A percentile compares a stretch with the other conserved stretches of the same genome.
These are phyloP conservation scores for Brachyistius frenatus DNA, from an alignment of 2,113 vertebrate genomes.

Conservation along the genomic window DNA sequence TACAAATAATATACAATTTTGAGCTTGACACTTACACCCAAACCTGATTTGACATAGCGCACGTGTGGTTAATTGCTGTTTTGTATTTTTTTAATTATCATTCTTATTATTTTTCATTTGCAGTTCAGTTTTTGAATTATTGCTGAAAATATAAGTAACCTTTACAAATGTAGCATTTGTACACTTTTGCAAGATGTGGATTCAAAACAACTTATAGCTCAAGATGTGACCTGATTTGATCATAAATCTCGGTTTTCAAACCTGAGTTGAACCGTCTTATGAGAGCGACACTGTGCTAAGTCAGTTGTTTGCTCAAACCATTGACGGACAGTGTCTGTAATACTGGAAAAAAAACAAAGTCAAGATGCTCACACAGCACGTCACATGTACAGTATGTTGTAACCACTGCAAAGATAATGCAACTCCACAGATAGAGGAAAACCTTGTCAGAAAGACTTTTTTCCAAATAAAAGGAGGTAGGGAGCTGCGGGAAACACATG, in stretches of 20 bases:
- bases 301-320: neutral
- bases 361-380: conserved; percentile 16
- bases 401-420: conserved; percentile 4
- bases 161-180: neutral
- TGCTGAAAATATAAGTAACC: neutral
- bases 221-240: neutral
- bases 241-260: neutral
- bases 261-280: neutral
- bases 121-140: conserved; percentile 14
- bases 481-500: conserved; percentile 6
- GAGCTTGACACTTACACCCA: neutral
- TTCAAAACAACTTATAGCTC: neutral
- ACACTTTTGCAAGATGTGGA: conserved; percentile 14
- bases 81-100: neutral
- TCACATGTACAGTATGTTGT: conserved; percentile 1
- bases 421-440: conserved; percentile 10
- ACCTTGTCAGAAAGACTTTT: neutral
- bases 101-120: conserved; percentile 2
- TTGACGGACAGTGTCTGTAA: neutral
- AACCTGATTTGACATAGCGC: conserved; percentile 13
- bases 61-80: neutral
- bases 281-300: neutral
- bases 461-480: neutral
- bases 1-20: conserved; percentile 55
- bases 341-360: neutral